A percentile compares a stretch with the other conserved stretches of the same genome.
phyloP scores from a whole-genome alignment of 1,140 invertebrate species.

The Cydia splendana region DNA sequence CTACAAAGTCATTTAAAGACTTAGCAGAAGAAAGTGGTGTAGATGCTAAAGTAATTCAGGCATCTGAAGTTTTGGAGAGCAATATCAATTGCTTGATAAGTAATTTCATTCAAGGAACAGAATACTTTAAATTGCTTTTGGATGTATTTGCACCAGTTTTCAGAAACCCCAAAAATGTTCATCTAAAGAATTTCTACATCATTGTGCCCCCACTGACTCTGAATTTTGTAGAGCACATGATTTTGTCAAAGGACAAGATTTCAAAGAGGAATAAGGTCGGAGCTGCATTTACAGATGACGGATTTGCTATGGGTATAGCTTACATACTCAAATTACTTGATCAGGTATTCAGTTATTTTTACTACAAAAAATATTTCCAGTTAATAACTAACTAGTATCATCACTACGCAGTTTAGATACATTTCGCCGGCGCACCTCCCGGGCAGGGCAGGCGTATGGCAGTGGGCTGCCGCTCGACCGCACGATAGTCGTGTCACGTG shows the following conservation, averaged over 20 bases:
- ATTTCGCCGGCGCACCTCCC: no score
- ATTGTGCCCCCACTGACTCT: conserved; percentile 96
- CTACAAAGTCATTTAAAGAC: conserved; percentile 83
- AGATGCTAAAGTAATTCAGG: conserved; percentile 81
- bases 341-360: conserved; percentile 74
- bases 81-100: conserved; percentile 89
- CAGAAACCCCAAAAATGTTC: conserved; percentile 91
- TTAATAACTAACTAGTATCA: no score
- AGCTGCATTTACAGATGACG: conserved; percentile 97
- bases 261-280: conserved; percentile 92
- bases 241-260: conserved; percentile 96
- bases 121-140: conserved; percentile 97
- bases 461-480: no score
- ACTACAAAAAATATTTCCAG: no score
- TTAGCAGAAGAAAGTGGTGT: conserved; percentile 81
- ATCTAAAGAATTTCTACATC: conserved; percentile 96
- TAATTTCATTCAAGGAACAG: conserved; percentile 95
- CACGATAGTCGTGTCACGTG: no score
- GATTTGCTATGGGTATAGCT: conserved; percentile 96
- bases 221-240: conserved; percentile 96
- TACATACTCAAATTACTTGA: conserved; percentile 86
- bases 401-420: no score
- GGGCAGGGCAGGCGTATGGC: no score
- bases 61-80: conserved; percentile 87
- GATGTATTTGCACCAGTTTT: conserved; percentile 96